Evolutionary conservation across 2,113 vertebrate species (phyloP).

Genomic region (Pterocles gutturalis): DNA sequence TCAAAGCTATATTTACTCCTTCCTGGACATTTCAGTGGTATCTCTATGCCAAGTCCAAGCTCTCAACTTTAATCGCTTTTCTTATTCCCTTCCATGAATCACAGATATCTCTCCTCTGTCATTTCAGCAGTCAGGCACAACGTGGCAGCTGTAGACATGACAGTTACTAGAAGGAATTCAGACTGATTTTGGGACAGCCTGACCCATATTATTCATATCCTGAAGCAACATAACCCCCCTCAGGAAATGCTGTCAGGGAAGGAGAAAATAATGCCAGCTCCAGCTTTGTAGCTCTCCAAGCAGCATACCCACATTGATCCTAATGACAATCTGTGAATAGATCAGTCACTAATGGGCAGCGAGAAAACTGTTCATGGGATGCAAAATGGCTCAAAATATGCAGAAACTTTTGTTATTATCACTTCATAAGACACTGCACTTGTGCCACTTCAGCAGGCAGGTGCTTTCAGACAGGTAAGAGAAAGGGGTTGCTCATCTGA

Average conservation of each 20-base stretch:
- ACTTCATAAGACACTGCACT: neutral
- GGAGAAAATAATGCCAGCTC: neutral
- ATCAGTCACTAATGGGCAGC: neutral
- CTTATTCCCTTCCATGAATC: neutral
- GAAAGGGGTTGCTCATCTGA: neutral
- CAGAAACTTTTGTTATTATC: neutral
- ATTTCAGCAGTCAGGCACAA: neutral
- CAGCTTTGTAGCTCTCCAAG: neutral
- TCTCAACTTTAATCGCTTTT: neutral
- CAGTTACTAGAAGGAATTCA: slow-evolving; percentile 31
- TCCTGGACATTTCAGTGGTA: neutral
- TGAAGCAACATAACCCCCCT: neutral
- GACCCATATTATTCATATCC: slow-evolving; percentile 4
- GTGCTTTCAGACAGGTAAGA: neutral
- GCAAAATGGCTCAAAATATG: neutral
- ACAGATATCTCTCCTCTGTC: neutral
- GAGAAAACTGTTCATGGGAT: neutral
- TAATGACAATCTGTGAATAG: neutral
- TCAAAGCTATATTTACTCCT: neutral
- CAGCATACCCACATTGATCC: neutral
- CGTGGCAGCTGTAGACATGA: neutral
- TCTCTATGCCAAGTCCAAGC: neutral
- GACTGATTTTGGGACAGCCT: neutral
- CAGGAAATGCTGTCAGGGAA: neutral
- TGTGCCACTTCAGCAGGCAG: neutral